Evolutionary conservation across 1,140 invertebrate genomes (phyloP).

Genomic region (Melipona quadrifasciata): DNA sequence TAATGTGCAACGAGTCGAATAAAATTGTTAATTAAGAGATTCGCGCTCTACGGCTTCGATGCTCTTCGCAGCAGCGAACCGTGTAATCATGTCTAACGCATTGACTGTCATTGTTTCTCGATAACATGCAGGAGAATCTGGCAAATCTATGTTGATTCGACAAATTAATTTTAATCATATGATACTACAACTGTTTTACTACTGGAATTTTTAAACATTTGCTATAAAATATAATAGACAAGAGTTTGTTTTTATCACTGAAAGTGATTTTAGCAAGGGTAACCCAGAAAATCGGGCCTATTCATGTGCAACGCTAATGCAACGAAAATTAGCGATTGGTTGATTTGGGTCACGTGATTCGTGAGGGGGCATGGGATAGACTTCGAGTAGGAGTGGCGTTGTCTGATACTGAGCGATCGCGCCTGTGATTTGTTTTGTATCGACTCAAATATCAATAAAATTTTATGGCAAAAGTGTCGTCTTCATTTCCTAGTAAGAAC

Average conservation of each 20-base stretch:
- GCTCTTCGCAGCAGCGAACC: slow-evolving; percentile 19
- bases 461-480: too few relatives aligned
- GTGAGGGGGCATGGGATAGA: too few relatives aligned
- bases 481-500: too few relatives aligned
- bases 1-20: slow-evolving; percentile 53
- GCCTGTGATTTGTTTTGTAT: too few relatives aligned
- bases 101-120: background rate
- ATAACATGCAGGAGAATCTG: background rate
- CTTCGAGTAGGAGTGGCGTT: too few relatives aligned
- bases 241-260: background rate
- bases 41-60: slow-evolving; percentile 23
- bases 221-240: background rate
- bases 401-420: too few relatives aligned
- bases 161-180: background rate
- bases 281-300: too few relatives aligned
- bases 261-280: too few relatives aligned
- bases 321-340: too few relatives aligned
- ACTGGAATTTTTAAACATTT: background rate
- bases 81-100: background rate
- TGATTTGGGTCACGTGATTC: too few relatives aligned
- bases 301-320: too few relatives aligned
- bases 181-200: background rate
- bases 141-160: background rate
- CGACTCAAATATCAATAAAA: too few relatives aligned
- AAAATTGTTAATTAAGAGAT: slow-evolving; percentile 63